A percentile compares a stretch with the other conserved stretches of the same genome.
phyloP scores from a whole-genome alignment of 2,888 invertebrate species.

The Luffia ferchaultella region DNA sequence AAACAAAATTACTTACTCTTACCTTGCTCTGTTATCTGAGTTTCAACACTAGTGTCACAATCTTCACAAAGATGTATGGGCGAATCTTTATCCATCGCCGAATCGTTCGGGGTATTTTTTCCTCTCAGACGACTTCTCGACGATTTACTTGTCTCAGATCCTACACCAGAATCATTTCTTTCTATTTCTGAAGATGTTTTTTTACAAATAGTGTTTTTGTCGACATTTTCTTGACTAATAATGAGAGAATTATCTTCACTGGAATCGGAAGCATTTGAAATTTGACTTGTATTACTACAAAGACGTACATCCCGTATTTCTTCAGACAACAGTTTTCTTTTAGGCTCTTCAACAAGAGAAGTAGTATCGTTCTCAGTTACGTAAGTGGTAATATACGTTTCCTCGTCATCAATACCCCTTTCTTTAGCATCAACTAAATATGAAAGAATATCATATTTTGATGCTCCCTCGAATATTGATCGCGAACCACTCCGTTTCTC shows the following conservation, averaged over 20 bases:
- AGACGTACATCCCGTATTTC: constrained; percentile 45
- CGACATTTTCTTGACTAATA: constrained; percentile 64
- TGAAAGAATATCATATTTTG: constrained; percentile 89
- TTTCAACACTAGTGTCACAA: constrained; percentile 83
- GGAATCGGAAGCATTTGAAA: constrained; percentile 85
- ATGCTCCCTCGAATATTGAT: constrained; percentile 82
- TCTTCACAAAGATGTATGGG: constrained; percentile 83
- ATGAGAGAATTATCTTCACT: constrained; percentile 83
- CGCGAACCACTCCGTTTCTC: constrained; percentile 74
- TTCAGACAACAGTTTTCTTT: constrained; percentile 65
- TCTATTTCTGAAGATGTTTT: constrained; percentile 81
- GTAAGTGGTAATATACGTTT: constrained; percentile 72
- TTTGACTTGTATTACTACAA: constrained; percentile 76
- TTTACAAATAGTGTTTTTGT: constrained; percentile 62
- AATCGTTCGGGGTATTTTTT: constrained; percentile 56
- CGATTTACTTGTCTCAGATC: constrained; percentile 90
- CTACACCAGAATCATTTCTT: constrained; percentile 92
- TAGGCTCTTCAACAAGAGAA: constrained; percentile 54
- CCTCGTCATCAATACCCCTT: constrained; percentile 74
- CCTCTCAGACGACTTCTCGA: constrained; percentile 78
- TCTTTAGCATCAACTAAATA: constrained; percentile 89
- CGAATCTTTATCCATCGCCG: constrained; percentile 61
- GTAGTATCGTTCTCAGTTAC: constrained; percentile 59
- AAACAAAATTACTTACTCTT: constrained; percentile 12
- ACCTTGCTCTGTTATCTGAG: constrained; percentile 75